These are phyloP conservation scores for Gobius niger DNA, from an alignment of 2,113 vertebrate species.

Conservation along the genomic window DNA sequence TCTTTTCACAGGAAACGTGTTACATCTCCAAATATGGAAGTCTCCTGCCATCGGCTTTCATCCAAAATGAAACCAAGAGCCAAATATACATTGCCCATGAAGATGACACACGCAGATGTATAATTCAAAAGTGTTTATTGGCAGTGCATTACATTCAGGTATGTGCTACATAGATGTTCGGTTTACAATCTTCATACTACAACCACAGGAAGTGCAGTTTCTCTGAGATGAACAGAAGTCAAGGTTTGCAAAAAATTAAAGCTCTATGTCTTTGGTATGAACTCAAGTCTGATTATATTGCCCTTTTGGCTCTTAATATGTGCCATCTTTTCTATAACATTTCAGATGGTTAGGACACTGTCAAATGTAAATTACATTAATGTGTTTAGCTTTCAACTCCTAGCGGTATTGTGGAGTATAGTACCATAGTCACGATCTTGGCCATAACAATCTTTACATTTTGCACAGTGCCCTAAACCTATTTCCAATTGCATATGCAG, in stretches of 20 bases:
- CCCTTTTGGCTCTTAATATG: conserved; percentile 13
- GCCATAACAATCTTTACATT: neutral
- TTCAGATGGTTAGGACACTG: neutral
- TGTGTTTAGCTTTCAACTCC: neutral
- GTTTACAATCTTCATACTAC: conserved; percentile 47
- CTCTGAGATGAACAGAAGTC: conserved; percentile 20
- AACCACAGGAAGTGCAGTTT: conserved; percentile 4
- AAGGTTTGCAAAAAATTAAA: neutral
- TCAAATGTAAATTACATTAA: neutral
- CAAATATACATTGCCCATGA: neutral
- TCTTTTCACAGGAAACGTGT: neutral
- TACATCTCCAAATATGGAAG: neutral
- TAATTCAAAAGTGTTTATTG: conserved; percentile 58
- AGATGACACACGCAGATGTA: neutral
- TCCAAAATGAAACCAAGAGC: no score
- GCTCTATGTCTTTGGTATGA: neutral
- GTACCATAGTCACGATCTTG: no score
- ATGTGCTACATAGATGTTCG: conserved; percentile 39
- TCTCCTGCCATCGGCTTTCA: no score
- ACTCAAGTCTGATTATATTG: no score
- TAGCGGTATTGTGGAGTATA: no score
- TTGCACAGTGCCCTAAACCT: neutral
- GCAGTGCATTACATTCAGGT: conserved; percentile 70
- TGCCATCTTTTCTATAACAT: conserved; percentile 12
- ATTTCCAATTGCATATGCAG: neutral